Conservation (phyloP, 2,113 vertebrate species). For the Spilogale gracilis region DNA sequence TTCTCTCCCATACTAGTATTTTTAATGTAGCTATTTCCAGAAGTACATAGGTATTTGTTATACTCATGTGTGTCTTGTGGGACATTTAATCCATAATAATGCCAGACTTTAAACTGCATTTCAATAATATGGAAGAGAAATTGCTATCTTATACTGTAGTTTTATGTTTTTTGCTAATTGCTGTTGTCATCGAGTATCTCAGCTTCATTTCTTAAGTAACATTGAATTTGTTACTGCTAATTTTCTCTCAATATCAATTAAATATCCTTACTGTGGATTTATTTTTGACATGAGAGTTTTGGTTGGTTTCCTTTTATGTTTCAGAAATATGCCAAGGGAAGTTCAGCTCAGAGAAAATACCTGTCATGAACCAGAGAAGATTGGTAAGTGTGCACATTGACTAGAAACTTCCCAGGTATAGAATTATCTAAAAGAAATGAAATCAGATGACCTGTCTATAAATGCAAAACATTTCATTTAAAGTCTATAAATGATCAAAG, state of each 20-base stretch:
- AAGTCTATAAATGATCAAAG: background rate
- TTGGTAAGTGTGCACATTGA: background rate
- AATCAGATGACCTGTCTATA: background rate
- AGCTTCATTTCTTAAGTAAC: conserved; percentile 47
- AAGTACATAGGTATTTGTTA: background rate
- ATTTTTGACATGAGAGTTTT: conserved; percentile 38
- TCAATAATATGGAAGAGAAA: background rate
- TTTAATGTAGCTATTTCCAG: background rate
- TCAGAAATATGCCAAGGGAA: conserved; percentile 52
- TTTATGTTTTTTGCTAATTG: background rate
- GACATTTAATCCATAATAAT: background rate
- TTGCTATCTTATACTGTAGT: background rate
- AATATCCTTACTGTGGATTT: conserved; percentile 35
- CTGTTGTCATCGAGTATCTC: background rate
- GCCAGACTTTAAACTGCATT: background rate
- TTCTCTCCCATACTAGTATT: background rate
- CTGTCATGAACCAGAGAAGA: conserved; percentile 10
- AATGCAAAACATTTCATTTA: conserved; percentile 1
- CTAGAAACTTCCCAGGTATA: conserved; percentile 21
- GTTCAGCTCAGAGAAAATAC: conserved; percentile 61
- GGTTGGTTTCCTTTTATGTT: conserved; percentile 49
- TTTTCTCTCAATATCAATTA: conserved; percentile 41
- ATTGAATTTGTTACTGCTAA: conserved; percentile 38
- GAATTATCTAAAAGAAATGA: conserved; percentile 14
- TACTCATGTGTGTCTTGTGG: background rate